Base-by-base conservation (phyloP, 2,888 invertebrate species). In the Parapristionchus giblindavisi region DNA sequence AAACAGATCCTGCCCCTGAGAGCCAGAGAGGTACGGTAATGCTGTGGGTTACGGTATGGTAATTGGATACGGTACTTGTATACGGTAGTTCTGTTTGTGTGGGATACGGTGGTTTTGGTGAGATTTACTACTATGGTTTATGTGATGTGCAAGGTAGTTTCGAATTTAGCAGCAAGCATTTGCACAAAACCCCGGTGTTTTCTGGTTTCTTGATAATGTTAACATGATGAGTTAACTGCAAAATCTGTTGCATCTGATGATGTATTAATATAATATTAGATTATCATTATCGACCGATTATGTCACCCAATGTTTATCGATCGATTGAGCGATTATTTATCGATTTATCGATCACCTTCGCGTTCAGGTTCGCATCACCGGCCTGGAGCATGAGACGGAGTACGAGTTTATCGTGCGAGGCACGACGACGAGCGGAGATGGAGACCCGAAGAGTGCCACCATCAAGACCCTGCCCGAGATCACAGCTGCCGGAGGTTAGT, bases 361-460 rank as follows among this genome's bases (percentile, higher is more conserved):
- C n/a, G 24, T 77, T 21, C 63, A 79, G 77, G 43, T 77, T 29
- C 78, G 85, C 52, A 66, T 88, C 29, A 76, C 81, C 14, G 83
- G 82, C 51, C 80, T 99, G 24, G 92, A 93, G 81, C 92, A 94
- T 0, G 93, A 93, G 84, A 93, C 95, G 0, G 94, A 94, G 87
- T 99, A 99, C 89, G 91, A 91, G 40, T 88, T 91, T 68, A 89
- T 88, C 75, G 93, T 99, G 78, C 91, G 92, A 79, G 97, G 95
- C 0, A 93, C 93, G 60, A 99, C 98, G 0, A 92, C 91, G 81
- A 93, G 93, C 70, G 98, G 98, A 11, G 93, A 93, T 87, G 97
- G 98, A 34, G 93, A 93, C 79, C 87, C 87, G 24, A 89, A 88
- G 76, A 89, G 85, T 32, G 79, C 81, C 29, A 85, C 87, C 76